Base-by-base conservation (phyloP, 2,113 vertebrate species). In the Sisor rabdophorus region DNA sequence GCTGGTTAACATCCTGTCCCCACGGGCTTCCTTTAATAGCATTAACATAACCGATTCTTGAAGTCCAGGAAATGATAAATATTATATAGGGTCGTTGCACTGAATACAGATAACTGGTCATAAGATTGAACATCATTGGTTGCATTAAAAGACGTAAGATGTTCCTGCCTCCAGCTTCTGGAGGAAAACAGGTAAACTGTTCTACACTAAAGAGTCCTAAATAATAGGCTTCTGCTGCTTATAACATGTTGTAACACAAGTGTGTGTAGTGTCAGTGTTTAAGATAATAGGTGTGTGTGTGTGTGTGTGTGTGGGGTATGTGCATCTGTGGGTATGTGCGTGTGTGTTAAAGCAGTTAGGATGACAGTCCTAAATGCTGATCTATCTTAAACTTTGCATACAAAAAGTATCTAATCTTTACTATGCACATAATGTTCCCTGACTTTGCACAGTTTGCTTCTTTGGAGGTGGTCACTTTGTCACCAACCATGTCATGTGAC, bases 1-100 rank as follows among this genome's bases (percentile, higher is more conserved):
- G 52, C 55, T 58, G 81, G 69, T 64, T 73, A 55, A 68, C 73
- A 73, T 78, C 65, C 58, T 72, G 77, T 71, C 73, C 73, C 52
- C 36, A 16, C 68, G 30, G 73, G 71, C 50, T 10, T 44, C 52
- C 15, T n/a, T 19, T 22, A 48, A 56, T 40, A 55, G 50, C 47
- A 64, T 16, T 56, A 44, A 44, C 40, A 11, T 47, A 65, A 32
- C 16, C 3, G 19, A 61, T 53, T 32, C 36, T 36, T 48, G 28
- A 63, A 56, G 2, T 64, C 26, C 30, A 72, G 60, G 58, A 55
- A 73, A 32, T 55, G 10, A 20, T 56, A 44, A 64, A 63, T 48
- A 13, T 48, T 72, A 32, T 73, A 53, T 56, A 58, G 59, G 32
- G 30, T 64, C 40, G 11, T 67, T 53, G 64, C 55, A 53, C 13